Percentiles rank a stretch among this genome's conserved stretches.
Conservation (phyloP, 2,797 vertebrate species). For the Merluccius polli region DNA sequence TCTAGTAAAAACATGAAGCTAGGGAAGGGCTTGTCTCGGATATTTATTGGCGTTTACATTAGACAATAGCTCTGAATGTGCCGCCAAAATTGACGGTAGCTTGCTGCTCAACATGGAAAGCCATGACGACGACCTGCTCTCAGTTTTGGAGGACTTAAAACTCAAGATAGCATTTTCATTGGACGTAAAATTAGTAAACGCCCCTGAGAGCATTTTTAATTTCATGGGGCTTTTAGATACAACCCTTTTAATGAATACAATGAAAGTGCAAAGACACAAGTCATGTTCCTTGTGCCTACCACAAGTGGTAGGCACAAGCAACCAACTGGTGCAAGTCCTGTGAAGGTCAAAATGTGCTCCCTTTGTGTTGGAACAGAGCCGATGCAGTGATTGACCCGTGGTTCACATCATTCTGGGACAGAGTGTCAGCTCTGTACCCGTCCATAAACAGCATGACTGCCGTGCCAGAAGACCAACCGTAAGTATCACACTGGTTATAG, state of each 20-base stretch:
- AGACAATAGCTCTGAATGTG: too few relatives aligned
- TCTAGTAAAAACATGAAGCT: too few relatives aligned
- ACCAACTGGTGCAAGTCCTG: not conserved
- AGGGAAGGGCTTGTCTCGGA: too few relatives aligned
- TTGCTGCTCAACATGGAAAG: too few relatives aligned
- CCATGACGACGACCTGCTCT: too few relatives aligned
- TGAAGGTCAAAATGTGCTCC: not conserved
- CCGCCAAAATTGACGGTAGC: too few relatives aligned
- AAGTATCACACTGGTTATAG: slow-evolving; percentile 53
- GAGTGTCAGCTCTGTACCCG: slow-evolving; percentile 71
- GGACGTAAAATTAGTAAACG: too few relatives aligned
- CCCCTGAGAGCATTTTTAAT: too few relatives aligned
- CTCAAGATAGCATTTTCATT: too few relatives aligned
- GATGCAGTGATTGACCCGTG: slow-evolving; percentile 89
- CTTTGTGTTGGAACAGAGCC: slow-evolving; percentile 62
- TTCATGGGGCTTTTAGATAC: too few relatives aligned
- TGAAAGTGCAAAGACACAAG: not conserved
- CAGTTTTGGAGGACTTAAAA: too few relatives aligned
- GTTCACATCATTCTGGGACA: slow-evolving; percentile 83
- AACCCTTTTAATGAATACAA: not conserved
- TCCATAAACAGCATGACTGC: slow-evolving; percentile 55
- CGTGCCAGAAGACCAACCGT: slow-evolving; percentile 76
- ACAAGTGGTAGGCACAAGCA: not conserved
- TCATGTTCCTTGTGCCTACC: not conserved
- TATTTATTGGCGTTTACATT: too few relatives aligned